These are phyloP conservation scores for Tichodroma muraria DNA, from an alignment of 2,113 vertebrate genomes.

Conservation along the genomic window DNA sequence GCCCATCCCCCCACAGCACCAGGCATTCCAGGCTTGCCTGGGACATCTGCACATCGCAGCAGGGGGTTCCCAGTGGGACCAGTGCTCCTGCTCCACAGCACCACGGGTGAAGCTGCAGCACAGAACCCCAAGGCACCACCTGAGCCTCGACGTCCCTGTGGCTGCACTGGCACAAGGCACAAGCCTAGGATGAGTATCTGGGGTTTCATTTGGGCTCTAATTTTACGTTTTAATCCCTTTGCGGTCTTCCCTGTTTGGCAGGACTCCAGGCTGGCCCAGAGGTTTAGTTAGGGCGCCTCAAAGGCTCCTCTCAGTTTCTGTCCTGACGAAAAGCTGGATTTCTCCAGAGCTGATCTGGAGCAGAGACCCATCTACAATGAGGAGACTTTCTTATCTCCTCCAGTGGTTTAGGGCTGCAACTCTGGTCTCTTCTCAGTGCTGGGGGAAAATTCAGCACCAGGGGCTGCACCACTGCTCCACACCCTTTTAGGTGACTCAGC, in stretches of 20 bases:
- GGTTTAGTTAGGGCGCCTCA: background rate
- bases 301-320: background rate
- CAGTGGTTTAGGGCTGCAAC: background rate
- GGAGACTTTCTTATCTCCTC: background rate
- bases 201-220: background rate
- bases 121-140: accelerated
- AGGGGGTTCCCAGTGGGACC: background rate
- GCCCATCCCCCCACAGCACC: background rate
- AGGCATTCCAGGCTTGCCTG: background rate
- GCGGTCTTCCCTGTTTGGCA: background rate
- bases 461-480: background rate
- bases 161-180: background rate
- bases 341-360: background rate
- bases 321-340: background rate
- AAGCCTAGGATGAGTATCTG: background rate
- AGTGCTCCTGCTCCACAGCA: background rate
- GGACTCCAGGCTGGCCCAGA: background rate
- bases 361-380: background rate
- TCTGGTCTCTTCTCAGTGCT: background rate
- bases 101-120: accelerated
- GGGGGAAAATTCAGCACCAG: background rate
- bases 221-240: background rate
- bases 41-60: background rate
- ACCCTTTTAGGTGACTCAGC: background rate
- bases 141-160: background rate